phyloP scores from a whole-genome alignment of 2,888 invertebrate genomes.

The Syrista parreyssii region DNA sequence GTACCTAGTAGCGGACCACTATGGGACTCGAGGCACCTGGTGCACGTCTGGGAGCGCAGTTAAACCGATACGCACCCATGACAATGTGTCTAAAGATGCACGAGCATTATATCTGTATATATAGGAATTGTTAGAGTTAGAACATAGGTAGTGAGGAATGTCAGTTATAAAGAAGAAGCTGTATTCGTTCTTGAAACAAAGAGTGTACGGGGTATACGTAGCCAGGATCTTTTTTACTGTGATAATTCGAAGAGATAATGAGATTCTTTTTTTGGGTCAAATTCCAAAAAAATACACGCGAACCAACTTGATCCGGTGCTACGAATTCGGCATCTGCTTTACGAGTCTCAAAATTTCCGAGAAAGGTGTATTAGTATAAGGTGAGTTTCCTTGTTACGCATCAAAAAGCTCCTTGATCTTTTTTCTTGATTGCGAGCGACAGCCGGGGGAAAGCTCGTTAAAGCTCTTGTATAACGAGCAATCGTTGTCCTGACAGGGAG shows the following conservation, averaged over 20 bases:
- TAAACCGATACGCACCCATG: conserved; percentile 41
- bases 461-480: conserved; percentile 41
- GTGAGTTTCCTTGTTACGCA: conserved; percentile 7
- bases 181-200: neutral
- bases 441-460: conserved; percentile 39
- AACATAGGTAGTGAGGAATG: neutral
- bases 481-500: conserved; percentile 14
- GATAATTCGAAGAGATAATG: neutral
- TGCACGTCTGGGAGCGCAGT: conserved; percentile 55
- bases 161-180: neutral
- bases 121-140: neutral
- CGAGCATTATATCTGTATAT: neutral
- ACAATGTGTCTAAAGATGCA: neutral
- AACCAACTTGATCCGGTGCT: neutral
- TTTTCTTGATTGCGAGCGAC: conserved; percentile 8
- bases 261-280: neutral
- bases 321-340: neutral
- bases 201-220: neutral
- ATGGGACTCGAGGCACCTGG: conserved; percentile 53
- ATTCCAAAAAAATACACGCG: neutral
- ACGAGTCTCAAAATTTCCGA: neutral
- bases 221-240: neutral
- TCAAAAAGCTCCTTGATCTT: conserved; percentile 9
- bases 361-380: neutral
- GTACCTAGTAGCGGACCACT: conserved; percentile 48